Base-by-base conservation (phyloP, 2,888 invertebrate species). In the Acronicta aceris region DNA sequence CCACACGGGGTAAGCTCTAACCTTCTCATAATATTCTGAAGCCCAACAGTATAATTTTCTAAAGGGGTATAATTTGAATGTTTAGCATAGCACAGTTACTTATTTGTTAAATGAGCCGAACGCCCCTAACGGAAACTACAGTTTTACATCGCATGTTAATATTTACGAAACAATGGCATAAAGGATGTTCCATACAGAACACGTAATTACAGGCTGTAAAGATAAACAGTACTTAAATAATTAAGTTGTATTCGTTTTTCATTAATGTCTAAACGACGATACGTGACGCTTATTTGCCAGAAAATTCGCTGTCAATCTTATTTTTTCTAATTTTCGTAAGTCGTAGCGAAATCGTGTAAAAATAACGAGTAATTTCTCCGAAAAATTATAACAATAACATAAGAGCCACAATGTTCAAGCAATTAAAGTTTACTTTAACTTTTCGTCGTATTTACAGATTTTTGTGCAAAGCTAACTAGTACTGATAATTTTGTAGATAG, bases 71-170 rank as follows among this genome's bases (percentile, higher is more conserved):
- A 33, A 55, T 47, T 21, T 21, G 12, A 47, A 47, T 21, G 40
- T 25, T 55, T 48, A n/a, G 41, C 27, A 55, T 55, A 12, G 13
- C 30, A n/a, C n/a, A n/a, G n/a, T n/a, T 38, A 21, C 15, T 30
- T 27, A 55, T 27, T 41, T 41, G 41, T 17, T 27, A 16, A 47
- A 27, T 30, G 9, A 52, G 9, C 33, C 6, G 25, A 15, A 50
- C 25, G 15, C 25, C 10, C 13, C 15, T 21, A 53, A 43, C 43
- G 52, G 43, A 43, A 47, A 30, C 38, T 16, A 50, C 40, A 50
- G n/a, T 17, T 40, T 49, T 27, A n/a, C 38, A 15, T 40, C 10
- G 15, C 30, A 47, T 47, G 15, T 33, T 33, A 21, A n/a, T 27
- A n/a, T 30, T 46, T n/a, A 43, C 15, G 43, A 43, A 43, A 43